Percentiles rank a stretch among this genome's conserved stretches.
Conservation (phyloP, 1,140 invertebrate genomes). For the Pinna nobilis region DNA sequence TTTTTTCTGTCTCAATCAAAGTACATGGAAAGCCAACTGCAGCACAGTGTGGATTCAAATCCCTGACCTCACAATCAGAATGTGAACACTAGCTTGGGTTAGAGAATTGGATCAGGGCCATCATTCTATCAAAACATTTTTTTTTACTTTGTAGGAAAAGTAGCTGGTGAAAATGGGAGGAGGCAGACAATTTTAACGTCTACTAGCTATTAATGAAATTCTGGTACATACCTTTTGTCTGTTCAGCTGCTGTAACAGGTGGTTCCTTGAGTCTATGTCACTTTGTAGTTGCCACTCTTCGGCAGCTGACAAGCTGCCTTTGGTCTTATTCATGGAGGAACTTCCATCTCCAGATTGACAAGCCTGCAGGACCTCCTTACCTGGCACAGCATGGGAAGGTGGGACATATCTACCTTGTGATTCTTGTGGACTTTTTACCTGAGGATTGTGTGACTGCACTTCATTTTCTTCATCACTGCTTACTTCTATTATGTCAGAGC, state of each 20-base stretch:
- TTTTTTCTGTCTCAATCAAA: no score
- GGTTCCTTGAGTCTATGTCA: slow-evolving; percentile 42
- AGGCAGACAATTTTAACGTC: no score
- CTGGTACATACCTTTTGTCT: slow-evolving; percentile 49
- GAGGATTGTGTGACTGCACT: neutral
- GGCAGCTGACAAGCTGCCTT: slow-evolving; percentile 17
- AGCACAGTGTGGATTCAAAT: no score
- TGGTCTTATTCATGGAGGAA: slow-evolving; percentile 11
- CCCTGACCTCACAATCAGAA: no score
- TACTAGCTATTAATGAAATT: neutral
- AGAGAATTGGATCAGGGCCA: no score
- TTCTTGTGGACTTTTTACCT: slow-evolving; percentile 11
- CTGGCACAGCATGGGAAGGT: slow-evolving; percentile 3
- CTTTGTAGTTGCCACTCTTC: slow-evolving; percentile 31
- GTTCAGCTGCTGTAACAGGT: slow-evolving; percentile 33
- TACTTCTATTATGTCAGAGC: slow-evolving; percentile 8
- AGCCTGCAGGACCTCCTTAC: neutral
- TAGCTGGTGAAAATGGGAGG: no score
- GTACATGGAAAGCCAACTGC: no score
- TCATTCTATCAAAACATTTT: no score
- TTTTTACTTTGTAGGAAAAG: no score
- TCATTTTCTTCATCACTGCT: slow-evolving; percentile 6
- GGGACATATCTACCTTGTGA: slow-evolving; percentile 17
- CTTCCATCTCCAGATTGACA: slow-evolving; percentile 1
- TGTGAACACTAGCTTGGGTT: no score